Conservation (phyloP, 1,140 invertebrate species). For the Augochlora pura region DNA sequence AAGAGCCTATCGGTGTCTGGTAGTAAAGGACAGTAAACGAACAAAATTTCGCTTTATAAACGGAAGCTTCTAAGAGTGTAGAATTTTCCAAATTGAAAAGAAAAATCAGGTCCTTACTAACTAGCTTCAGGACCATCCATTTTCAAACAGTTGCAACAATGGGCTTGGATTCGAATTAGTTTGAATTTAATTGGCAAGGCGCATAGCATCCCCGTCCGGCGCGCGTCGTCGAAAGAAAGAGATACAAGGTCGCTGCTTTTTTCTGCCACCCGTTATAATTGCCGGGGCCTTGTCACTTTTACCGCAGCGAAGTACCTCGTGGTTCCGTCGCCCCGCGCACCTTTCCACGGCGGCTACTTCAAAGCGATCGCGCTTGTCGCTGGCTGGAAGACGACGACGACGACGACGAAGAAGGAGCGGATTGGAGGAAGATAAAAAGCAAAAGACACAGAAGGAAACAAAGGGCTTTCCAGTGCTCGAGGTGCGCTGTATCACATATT, state of each 20-base stretch:
- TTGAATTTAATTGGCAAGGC: too few species aligned
- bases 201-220: not conserved
- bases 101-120: too few species aligned
- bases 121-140: too few species aligned
- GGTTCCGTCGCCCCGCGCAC: slow-evolving; percentile 38
- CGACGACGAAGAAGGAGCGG: not conserved
- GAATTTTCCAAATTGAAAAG: too few species aligned
- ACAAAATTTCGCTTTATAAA: too few species aligned
- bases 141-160: too few species aligned
- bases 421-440: not conserved
- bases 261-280: slow-evolving; percentile 71
- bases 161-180: too few species aligned
- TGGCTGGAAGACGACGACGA: slow-evolving; percentile 12
- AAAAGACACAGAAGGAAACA: slow-evolving; percentile 55
- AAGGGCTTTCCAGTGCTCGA: slow-evolving; percentile 36
- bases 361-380: slow-evolving; percentile 58
- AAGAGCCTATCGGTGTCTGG: too few species aligned
- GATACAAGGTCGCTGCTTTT: slow-evolving; percentile 62
- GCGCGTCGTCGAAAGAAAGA: not conserved
- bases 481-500: too few species aligned
- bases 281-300: slow-evolving; percentile 63
- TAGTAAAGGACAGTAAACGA: too few species aligned
- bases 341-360: slow-evolving; percentile 60
- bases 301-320: slow-evolving; percentile 50
- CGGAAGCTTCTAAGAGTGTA: too few species aligned